Percentiles rank a stretch among this genome's conserved stretches.
phyloP scores from a whole-genome alignment of 1,140 invertebrate genomes.

The Philopotamus ludificatus region DNA sequence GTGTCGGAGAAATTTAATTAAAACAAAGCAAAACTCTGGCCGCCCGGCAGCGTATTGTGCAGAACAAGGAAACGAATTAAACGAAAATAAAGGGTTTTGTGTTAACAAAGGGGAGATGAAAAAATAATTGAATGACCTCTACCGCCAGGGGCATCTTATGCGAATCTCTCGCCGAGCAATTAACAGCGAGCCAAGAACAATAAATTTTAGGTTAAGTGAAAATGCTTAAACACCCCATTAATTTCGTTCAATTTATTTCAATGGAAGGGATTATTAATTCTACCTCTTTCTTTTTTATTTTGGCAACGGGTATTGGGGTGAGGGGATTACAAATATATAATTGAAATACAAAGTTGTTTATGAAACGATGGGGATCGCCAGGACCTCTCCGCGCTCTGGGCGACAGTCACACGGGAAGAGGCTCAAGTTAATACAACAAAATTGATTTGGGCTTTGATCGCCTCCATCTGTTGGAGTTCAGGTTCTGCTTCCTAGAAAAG shows the following conservation, averaged over 20 bases:
- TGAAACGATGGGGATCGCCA: background rate
- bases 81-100: conserved; percentile 30
- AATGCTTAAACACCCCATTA: conserved; percentile 31
- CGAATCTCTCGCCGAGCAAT: conserved; percentile 17
- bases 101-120: conserved; percentile 25
- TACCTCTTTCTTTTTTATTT: background rate
- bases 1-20: conserved; percentile 24
- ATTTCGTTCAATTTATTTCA: conserved; percentile 19
- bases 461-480: background rate
- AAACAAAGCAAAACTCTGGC: conserved; percentile 10
- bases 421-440: background rate
- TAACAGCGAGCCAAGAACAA: conserved; percentile 16
- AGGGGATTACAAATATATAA: background rate
- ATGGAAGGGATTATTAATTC: conserved; percentile 11
- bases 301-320: too few relatives aligned
- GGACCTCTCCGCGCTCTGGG: background rate
- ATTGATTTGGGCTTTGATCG: background rate
- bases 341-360: background rate
- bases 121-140: conserved; percentile 30
- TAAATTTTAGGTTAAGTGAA: conserved; percentile 26
- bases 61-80: conserved; percentile 34
- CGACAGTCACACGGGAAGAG: background rate
- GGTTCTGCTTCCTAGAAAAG: background rate
- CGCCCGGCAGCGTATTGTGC: conserved; percentile 12
- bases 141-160: conserved; percentile 15